Evolutionary conservation across 2,888 invertebrate genomes (phyloP).

Genomic region (Poecilobothrus nobilitatus): DNA sequence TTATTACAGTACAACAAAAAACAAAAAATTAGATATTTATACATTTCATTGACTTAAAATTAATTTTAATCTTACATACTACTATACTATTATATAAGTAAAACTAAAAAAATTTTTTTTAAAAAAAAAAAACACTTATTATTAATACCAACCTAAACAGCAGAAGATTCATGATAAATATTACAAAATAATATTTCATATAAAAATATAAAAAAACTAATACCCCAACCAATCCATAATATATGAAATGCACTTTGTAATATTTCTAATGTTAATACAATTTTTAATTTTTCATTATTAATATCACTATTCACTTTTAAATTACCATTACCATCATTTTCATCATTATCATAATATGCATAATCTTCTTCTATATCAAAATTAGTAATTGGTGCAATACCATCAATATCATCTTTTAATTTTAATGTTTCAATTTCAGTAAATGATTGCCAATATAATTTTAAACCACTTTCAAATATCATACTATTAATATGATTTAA

Average conservation of each 20-base stretch:
- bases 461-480: conserved; percentile 33
- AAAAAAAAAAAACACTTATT: too few relatives aligned
- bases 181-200: conserved; percentile 20
- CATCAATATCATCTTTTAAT: background rate
- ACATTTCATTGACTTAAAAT: too few relatives aligned
- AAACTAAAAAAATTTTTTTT: too few relatives aligned
- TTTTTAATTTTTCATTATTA: conserved; percentile 16
- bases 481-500: conserved; percentile 29
- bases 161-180: background rate
- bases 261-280: conserved; percentile 33
- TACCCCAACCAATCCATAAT: conserved; percentile 32
- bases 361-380: background rate
- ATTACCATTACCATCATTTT: conserved; percentile 13
- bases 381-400: background rate
- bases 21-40: too few relatives aligned
- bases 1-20: too few relatives aligned
- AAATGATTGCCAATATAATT: conserved; percentile 33
- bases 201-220: conserved; percentile 27
- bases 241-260: conserved; percentile 38
- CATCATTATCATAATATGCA: conserved; percentile 16
- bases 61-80: too few relatives aligned
- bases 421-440: conserved; percentile 11
- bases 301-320: background rate
- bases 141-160: too few relatives aligned
- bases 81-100: too few relatives aligned